Percentiles rank a stretch among this genome's conserved stretches.
These are phyloP conservation scores for Phocides pigmalion DNA, from an alignment of 1,140 invertebrate species.

Conservation along the genomic window DNA sequence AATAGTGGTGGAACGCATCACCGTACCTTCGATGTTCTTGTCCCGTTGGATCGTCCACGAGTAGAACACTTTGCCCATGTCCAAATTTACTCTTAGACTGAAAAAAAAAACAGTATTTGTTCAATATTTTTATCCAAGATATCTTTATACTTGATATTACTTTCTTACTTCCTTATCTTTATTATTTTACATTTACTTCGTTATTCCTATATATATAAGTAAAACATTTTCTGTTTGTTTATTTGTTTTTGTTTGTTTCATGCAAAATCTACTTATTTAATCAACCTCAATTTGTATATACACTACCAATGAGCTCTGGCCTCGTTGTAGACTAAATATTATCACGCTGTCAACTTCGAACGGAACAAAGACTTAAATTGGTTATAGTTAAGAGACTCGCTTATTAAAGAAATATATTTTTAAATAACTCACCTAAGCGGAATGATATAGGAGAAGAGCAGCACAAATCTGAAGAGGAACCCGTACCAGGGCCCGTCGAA, in stretches of 20 bases:
- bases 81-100: conserved; percentile 98
- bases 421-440: conserved; percentile 94
- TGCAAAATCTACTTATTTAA: too few relatives aligned
- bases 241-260: too few relatives aligned
- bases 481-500: conserved; percentile 98
- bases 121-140: not conserved
- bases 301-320: too few relatives aligned
- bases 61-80: conserved; percentile 99
- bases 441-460: conserved; percentile 99
- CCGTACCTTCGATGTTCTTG: conserved; percentile 95
- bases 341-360: too few relatives aligned
- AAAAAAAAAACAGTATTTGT: not conserved
- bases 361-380: too few relatives aligned
- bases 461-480: conserved; percentile 97
- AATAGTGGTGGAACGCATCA: conserved; percentile 99
- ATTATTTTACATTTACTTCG: too few relatives aligned
- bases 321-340: too few relatives aligned
- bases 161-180: not conserved
- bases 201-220: too few relatives aligned
- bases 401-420: too few relatives aligned
- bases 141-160: not conserved
- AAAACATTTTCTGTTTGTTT: too few relatives aligned
- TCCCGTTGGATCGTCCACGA: conserved; percentile 98
- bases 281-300: too few relatives aligned
- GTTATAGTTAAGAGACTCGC: too few relatives aligned